Evolutionary conservation across 2,888 invertebrate species (phyloP).

Genomic region (Aporophyla lueneburgensis): DNA sequence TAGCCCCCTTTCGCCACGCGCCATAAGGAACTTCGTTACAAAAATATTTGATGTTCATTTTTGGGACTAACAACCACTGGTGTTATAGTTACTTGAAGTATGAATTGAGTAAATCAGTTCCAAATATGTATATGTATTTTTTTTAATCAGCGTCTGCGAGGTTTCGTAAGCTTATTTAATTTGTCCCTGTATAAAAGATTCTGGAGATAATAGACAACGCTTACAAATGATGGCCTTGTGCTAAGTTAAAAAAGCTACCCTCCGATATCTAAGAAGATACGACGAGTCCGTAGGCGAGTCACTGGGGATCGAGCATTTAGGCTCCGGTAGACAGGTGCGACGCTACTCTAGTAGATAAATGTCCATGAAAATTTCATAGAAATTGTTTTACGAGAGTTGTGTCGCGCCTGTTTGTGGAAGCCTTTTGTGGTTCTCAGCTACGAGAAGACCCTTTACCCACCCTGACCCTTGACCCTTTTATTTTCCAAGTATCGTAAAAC

Average conservation of each 20-base stretch:
- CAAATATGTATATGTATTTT: neutral
- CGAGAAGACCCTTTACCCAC: neutral
- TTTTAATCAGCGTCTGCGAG: too few species aligned
- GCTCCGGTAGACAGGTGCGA: too few species aligned
- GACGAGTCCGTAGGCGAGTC: neutral
- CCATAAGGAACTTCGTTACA: too few species aligned
- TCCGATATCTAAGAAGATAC: neutral
- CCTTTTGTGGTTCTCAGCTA: neutral
- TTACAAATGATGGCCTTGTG: neutral
- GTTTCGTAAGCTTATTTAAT: too few species aligned
- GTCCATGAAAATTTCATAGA: too few species aligned
- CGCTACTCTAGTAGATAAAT: too few species aligned
- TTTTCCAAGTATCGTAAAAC: neutral
- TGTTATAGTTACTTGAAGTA: neutral
- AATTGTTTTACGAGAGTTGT: too few species aligned
- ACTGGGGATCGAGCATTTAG: neutral
- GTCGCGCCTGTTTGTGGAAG: too few species aligned
- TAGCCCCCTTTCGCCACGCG: too few species aligned
- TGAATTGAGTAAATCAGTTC: neutral
- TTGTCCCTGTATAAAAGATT: too few species aligned
- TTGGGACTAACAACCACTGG: neutral
- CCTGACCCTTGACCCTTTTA: neutral
- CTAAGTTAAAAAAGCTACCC: neutral
- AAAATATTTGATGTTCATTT: neutral
- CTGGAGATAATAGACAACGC: neutral